Base-by-base conservation (phyloP, 2,888 invertebrate species). In the Selenia dentaria region DNA sequence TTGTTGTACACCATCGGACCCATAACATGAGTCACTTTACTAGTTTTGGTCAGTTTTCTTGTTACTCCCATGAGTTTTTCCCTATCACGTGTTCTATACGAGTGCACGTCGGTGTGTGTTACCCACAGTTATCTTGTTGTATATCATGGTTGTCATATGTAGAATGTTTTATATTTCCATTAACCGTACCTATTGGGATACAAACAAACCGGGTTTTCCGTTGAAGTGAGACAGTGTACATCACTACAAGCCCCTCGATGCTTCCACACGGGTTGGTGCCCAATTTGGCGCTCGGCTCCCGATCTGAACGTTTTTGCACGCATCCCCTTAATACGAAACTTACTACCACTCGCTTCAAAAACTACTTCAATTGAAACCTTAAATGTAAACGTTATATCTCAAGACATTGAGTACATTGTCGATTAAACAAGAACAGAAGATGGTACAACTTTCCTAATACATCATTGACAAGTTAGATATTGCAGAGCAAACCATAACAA, bases 251-350 rank as follows among this genome's bases (percentile, higher is more conserved):
- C 36, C 71, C 72, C 69, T 63, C 67, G 59, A 58, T 53, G 62
- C 70, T 75, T 77, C 75, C 76, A 64, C 72, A 69, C 73, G 75
- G 78, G 63, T 70, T 70, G 63, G 62, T 74, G 72, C 77, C 74
- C 77, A 80, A 82, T 82, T 78, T 73, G 77, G 74, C 71, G 64
- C 60, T 65, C 57, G 59, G 62, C 47, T 44, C 65, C 61, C 63
- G 62, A 59, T 64, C 64, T 71, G 70, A 74, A 68, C 74, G 73
- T 81, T 83, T 81, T 81, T 80, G 70, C 74, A 67, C 71, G 70
- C 76, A 74, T 74, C 74, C 71, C 74, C 63, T 69, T 70, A 66
- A 68, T 69, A 69, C 64, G 65, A 59, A 56, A 62, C 49, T 54
- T 43, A 41, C 54, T 49, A 35, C 41, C 34, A 45, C 46, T 40